Evolutionary conservation across 2,888 invertebrate species (phyloP).

Genomic region (Phaonia tiefii): DNA sequence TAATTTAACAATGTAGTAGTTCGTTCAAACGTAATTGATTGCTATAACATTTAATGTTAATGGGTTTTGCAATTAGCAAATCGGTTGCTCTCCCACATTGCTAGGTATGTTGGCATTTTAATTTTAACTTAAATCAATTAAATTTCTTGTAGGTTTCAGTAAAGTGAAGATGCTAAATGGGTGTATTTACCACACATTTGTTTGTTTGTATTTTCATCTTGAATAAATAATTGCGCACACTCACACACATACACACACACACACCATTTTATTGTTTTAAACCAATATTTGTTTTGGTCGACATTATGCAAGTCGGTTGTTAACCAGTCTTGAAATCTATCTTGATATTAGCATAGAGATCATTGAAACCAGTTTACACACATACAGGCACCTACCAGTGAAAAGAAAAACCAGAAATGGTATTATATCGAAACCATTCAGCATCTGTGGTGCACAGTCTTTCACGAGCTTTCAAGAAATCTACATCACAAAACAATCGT

Average conservation of each 20-base stretch:
- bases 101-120: conserved; percentile 48
- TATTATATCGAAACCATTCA: conserved; percentile 53
- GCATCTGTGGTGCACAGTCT: conserved; percentile 46
- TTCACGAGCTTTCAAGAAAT: conserved; percentile 45
- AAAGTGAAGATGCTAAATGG: conserved; percentile 1
- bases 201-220: neutral
- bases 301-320: conserved; percentile 63
- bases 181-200: neutral
- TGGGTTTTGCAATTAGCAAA: conserved; percentile 20
- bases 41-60: neutral
- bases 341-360: conserved; percentile 41
- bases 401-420: conserved; percentile 59
- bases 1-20: too few species aligned
- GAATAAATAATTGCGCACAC: conserved; percentile 43
- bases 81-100: conserved; percentile 5
- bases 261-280: neutral
- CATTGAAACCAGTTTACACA: conserved; percentile 54
- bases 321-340: conserved; percentile 49
- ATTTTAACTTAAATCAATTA: conserved; percentile 41
- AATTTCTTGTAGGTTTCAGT: conserved; percentile 10
- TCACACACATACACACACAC: neutral
- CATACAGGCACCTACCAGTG: neutral
- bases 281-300: conserved; percentile 20
- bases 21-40: too few species aligned
- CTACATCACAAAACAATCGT: conserved; percentile 39